Evolutionary conservation across 2,113 vertebrate genomes (phyloP), one percentile per base, ranked within the genome.

Genomic region (Semicossyphus pulcher): DNA sequence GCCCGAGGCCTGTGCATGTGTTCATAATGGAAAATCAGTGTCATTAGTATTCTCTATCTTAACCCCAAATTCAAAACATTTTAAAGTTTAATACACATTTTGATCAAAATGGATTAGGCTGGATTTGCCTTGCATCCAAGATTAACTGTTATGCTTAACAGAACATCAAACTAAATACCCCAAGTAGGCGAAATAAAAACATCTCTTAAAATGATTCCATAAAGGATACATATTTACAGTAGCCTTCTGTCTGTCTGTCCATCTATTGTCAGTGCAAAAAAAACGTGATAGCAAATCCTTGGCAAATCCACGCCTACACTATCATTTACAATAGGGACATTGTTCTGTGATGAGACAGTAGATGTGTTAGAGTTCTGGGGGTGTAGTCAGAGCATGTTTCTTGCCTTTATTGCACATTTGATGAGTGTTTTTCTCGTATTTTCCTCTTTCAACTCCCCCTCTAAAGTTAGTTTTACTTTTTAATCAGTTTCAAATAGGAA

Each of bases 271-370:
- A 29, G 45, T 58, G 64, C 39, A 79, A 54, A 71, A 69, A 81
- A 52, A 88, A 53, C 61, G 70, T 63, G 72, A 86, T 67, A 71
- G 62, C 81, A 84, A 88, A 85, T 86, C 72, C 78, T 78, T 47
- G 51, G 82, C 74, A 86, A 91, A 86, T 86, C 78, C 74, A 78
- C 75, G 44, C 81, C 87, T 73, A 83, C 84, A 4, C 84, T 68
- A 41, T 80, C 64, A 28, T 82, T 82, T 81, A 86, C 84, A 90
- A 92, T 71, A 32, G 72, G 44, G 44, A 76, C 75, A 83, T 86
- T 89, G 82, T 88, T 81, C 57, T 60, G 57, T 69, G 78, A 89
- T 72, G 78, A 85, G 81, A 86, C 88, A 89, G 78, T 52, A 59
- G 75, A 76, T 70, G 83, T 52, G 47, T 67, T 84, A 63, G 76